Evolutionary conservation across 2,113 vertebrate species (phyloP).

Genomic region (Zosterops borbonicus): DNA sequence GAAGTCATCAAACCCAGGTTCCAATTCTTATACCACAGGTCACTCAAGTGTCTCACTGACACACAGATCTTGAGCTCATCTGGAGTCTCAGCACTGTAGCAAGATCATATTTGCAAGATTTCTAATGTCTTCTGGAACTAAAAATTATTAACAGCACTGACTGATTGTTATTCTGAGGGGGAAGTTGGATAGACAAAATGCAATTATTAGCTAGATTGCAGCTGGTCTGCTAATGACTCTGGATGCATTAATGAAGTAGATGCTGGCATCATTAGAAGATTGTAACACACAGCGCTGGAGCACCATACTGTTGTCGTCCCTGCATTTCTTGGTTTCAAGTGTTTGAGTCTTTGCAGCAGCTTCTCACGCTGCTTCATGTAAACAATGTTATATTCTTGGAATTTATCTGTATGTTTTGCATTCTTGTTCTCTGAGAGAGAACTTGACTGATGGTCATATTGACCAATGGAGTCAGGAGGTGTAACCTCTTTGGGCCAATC

Average conservation of each 20-base stretch:
- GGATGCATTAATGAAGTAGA: constrained; percentile 11
- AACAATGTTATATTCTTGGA: too few relatives aligned
- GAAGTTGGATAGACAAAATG: background rate
- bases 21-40: background rate
- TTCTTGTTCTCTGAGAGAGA: too few relatives aligned
- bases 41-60: background rate
- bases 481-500: too few relatives aligned
- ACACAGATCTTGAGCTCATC: background rate
- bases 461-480: too few relatives aligned
- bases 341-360: too few relatives aligned
- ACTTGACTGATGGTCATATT: too few relatives aligned
- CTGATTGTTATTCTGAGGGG: constrained; percentile 18
- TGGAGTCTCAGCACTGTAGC: background rate
- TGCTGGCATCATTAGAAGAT: background rate
- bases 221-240: constrained; percentile 12
- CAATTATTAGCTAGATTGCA: constrained; percentile 20
- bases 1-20: background rate
- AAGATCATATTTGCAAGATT: background rate
- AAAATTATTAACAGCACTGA: background rate
- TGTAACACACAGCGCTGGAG: background rate
- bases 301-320: rapidly evolving
- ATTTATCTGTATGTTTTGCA: too few relatives aligned
- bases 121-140: background rate
- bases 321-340: too few relatives aligned
- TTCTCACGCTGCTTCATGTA: too few relatives aligned